Conservation (phyloP, 2,113 vertebrate species). For the Amphiprion ocellaris region DNA sequence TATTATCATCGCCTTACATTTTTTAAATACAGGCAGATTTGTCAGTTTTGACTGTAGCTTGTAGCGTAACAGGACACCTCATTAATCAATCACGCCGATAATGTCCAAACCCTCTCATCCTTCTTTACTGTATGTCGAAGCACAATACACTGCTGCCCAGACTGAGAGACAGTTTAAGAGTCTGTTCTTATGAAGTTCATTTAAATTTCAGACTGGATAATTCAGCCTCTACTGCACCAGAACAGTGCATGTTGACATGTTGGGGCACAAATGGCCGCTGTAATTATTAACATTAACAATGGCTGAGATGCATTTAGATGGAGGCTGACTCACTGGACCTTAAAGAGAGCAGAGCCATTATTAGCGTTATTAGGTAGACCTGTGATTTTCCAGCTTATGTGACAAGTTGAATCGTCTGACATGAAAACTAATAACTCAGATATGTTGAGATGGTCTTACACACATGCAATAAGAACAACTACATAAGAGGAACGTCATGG, state of each 20-base stretch:
- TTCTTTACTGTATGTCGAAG: background rate
- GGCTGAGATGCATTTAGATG: background rate
- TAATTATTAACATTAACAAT: background rate
- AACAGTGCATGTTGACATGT: background rate
- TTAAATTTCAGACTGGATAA: no score
- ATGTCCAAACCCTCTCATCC: background rate
- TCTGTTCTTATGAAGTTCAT: no score
- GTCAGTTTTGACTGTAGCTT: background rate
- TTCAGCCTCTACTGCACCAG: no score
- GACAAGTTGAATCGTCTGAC: background rate
- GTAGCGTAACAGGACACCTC: background rate
- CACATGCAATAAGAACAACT: background rate
- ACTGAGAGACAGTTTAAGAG: background rate
- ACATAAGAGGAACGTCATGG: background rate
- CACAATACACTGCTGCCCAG: background rate
- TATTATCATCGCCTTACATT: background rate
- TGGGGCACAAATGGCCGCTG: background rate
- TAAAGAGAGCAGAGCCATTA: background rate
- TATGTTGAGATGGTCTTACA: background rate
- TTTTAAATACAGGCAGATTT: background rate
- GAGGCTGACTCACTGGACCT: slow-evolving; percentile 14
- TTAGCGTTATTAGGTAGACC: background rate
- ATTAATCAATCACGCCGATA: slow-evolving; percentile 27
- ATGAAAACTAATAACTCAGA: background rate
- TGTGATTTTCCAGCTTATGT: background rate